phyloP scores from a whole-genome alignment of 2,888 invertebrate species.

The Theretra japonica region DNA sequence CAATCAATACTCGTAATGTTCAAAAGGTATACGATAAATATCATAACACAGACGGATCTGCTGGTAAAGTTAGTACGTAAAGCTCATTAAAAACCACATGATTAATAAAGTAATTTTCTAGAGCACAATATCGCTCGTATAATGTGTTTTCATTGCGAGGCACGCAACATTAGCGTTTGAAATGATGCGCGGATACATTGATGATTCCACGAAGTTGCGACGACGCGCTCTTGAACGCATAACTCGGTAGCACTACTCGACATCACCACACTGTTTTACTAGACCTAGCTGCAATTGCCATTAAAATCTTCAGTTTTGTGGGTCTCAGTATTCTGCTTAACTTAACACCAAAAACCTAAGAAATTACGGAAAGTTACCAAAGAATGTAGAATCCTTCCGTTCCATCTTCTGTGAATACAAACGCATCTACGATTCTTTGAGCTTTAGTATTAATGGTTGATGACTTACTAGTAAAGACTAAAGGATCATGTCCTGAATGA shows the following conservation, averaged over 20 bases:
- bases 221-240: slow-evolving; percentile 46
- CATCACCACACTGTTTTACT: slow-evolving; percentile 38
- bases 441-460: too few species aligned
- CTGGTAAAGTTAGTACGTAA: slow-evolving; percentile 30
- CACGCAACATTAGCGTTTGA: slow-evolving; percentile 65
- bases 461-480: too few species aligned
- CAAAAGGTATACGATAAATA: not conserved
- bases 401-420: too few species aligned
- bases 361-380: too few species aligned
- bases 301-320: not conserved
- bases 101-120: slow-evolving; percentile 60
- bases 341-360: not conserved
- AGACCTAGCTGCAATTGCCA: slow-evolving; percentile 1
- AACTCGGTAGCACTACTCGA: slow-evolving; percentile 42
- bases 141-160: slow-evolving; percentile 57
- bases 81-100: slow-evolving; percentile 45
- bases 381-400: too few species aligned
- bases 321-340: not conserved
- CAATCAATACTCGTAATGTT: too few species aligned
- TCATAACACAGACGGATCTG: not conserved
- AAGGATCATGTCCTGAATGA: too few species aligned
- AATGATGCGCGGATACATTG: slow-evolving; percentile 56
- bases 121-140: slow-evolving; percentile 49
- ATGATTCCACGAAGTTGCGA: slow-evolving; percentile 52
- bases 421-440: too few species aligned